Base-by-base conservation (phyloP, 2,113 vertebrate genomes). In the Psammodynastes pulverulentus region DNA sequence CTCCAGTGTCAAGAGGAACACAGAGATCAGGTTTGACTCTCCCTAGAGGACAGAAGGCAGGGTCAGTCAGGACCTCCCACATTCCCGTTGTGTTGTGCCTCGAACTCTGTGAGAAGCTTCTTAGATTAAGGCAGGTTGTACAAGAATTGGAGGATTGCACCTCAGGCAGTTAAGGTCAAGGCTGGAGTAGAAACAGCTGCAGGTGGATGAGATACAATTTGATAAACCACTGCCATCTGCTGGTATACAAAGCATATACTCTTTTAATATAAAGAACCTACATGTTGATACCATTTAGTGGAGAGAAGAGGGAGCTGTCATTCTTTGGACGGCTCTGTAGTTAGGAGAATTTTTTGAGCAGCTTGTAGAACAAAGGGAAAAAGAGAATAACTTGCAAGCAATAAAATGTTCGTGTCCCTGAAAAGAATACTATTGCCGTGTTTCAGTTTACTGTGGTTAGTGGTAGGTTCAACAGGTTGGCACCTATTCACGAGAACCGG, bases 1-100 rank as follows among this genome's bases (percentile, higher is more conserved):
- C 0, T 0, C 34, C n/a, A 89, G 93, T 43, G 67, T 92, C 86
- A 2, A 3, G 9, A 21, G 0, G 0, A 51, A 0, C 0, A 94
- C 89, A 93, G 34, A 13, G 46, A 52, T n/a, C 86, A 43, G 53
- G 79, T 93, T 49, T 88, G 62, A 34, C 39, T 29, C 51, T 67
- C 10, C 56, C 51, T 5, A 58, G 29, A 6, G 89, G 52, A 88
- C 45, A 58, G 56, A 87, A 90, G 43, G 86, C 86, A 58, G 49
- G 17, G 23, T 51, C 34, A 53, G 9, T 15, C 15, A 45, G 58
- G 17, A 24, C 23, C 39, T 26, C 39, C 48, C 48, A 52, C 79
- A 46, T 46, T 58, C 23, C 49, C 9, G 4, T 6, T 84, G 39
- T 51, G 24, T 62, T 85, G 87, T 7, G 10, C 45, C 48, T 34